phyloP scores from a whole-genome alignment of 2,113 vertebrate species.

The Nannobrachium achirus region DNA sequence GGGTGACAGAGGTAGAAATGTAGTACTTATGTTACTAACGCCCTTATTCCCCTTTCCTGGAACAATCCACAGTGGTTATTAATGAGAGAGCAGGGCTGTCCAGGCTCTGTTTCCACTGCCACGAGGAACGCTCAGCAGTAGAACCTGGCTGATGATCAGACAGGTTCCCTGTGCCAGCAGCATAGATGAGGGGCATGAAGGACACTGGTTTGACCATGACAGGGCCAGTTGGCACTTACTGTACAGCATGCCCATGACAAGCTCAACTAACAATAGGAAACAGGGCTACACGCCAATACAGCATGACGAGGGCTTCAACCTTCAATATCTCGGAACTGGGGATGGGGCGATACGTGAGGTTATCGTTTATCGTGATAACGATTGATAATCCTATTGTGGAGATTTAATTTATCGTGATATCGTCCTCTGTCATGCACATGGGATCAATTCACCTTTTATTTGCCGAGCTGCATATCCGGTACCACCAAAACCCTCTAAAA shows the following conservation, averaged over 20 bases:
- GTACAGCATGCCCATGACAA: constrained; percentile 8
- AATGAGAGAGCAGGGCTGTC: constrained; percentile 36
- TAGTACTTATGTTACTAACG: constrained; percentile 65
- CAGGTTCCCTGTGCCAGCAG: constrained; percentile 9
- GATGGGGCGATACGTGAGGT: too few species aligned
- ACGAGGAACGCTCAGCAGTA: constrained; percentile 18
- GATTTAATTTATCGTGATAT: too few species aligned
- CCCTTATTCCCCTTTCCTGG: constrained; percentile 67
- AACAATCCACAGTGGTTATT: constrained; percentile 70
- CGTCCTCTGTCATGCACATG: too few species aligned
- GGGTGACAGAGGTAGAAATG: constrained; percentile 43
- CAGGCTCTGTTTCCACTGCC: constrained; percentile 36
- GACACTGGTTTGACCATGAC: constrained; percentile 17
- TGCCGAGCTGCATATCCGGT: too few species aligned
- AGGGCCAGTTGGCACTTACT: not conserved
- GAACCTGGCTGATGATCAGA: constrained; percentile 42
- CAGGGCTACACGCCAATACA: constrained; percentile 5
- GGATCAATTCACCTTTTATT: too few species aligned
- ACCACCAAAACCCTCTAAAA: too few species aligned
- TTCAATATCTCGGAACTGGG: constrained; percentile 2
- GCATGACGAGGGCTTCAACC: constrained; percentile 21
- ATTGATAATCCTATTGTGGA: too few species aligned
- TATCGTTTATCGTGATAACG: too few species aligned
- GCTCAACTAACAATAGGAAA: not conserved
- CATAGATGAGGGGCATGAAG: not conserved